Conservation (phyloP, 2,888 invertebrate species). For the Amphipoea oculea region DNA sequence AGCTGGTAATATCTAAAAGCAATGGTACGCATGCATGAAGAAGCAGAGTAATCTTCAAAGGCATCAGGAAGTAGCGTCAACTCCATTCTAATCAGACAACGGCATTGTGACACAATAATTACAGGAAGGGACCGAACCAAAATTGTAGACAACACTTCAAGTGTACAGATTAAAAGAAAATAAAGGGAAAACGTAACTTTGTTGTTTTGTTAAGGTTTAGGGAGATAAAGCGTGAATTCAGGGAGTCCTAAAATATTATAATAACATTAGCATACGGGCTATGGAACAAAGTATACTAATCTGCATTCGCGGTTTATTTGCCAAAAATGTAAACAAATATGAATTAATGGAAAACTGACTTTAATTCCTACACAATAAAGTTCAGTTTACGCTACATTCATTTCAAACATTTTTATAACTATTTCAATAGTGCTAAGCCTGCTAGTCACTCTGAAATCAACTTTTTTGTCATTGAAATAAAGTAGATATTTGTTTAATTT, state of each 20-base stretch:
- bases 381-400: no score
- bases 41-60: conserved; percentile 28
- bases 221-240: neutral
- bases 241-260: neutral
- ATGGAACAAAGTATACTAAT: no score
- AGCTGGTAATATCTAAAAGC: conserved; percentile 8
- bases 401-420: no score
- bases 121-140: conserved; percentile 47
- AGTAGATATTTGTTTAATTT: no score
- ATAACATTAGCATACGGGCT: neutral
- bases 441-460: no score
- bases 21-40: conserved; percentile 11
- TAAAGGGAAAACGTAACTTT: conserved; percentile 18
- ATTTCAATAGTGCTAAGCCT: no score
- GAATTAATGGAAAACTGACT: no score
- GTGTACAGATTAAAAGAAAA: conserved; percentile 57
- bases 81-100: conserved; percentile 46
- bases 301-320: no score
- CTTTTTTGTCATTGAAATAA: no score
- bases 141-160: conserved; percentile 43
- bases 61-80: conserved; percentile 21
- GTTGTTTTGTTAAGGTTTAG: conserved; percentile 15
- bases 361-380: no score
- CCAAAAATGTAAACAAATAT: no score
- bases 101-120: conserved; percentile 58